Evolutionary conservation across 2,113 vertebrate genomes (phyloP), one percentile per base, ranked within the genome.

Genomic region (Chionodraco myersi): DNA sequence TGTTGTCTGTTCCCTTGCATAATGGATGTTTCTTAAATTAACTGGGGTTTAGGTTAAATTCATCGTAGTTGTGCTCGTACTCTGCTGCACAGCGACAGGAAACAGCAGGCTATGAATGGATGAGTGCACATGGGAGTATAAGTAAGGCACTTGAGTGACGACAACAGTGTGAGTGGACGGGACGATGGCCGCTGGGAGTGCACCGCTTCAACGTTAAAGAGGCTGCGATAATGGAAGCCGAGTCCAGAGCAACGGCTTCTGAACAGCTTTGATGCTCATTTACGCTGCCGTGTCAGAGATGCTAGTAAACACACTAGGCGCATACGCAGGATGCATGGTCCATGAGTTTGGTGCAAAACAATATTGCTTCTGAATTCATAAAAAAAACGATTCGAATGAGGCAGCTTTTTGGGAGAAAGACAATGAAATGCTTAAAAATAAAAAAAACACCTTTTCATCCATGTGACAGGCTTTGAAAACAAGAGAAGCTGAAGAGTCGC

Each of bases 141-240:
- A 78, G 79, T 93, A 94, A 94, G 94, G 94, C 94, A 95, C 94
- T 95, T 94, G 57, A 90, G 92, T 92, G 93, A 90, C 83, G 74
- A 91, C 84, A 87, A 86, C 84, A 82, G 84, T 76, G 84, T 76
- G 49, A 53, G 83, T 61, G 89, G 77, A 86, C 73, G 80, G 52
- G 58, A 26, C 3, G 65, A 67, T 21, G 86, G 86, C 86, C 81
- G 87, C 78, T 83, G 77, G 60, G 48, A 58, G 75, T 52, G 83
- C 84, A 85, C 75, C 60, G 62, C 51, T 76, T 60, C 52, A 72
- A 72, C 45, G 16, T 57, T 78, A 13, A 59, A 72, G 70, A 68
- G 14, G 57, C 59, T 54, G 86, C 76, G 83, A 61, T 3, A 23
- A 63, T 23, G 44, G 79, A 63, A 72, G 51, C 26, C 0, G 64